Evolutionary conservation across 2,888 invertebrate species (phyloP).

Genomic region (Lydus trimaculatus): DNA sequence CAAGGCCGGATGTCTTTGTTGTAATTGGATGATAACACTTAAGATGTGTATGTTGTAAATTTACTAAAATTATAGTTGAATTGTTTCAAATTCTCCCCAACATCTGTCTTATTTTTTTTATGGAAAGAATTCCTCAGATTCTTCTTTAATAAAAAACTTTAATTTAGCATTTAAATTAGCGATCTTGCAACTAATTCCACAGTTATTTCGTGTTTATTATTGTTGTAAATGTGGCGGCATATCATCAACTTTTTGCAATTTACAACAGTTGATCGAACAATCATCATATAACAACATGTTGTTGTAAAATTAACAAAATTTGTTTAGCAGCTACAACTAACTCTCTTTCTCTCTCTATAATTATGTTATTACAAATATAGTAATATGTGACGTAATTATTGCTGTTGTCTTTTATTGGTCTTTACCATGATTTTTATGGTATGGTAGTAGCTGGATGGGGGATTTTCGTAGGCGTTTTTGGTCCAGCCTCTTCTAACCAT

Average conservation of each 20-base stretch:
- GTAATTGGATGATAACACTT: constrained; percentile 43
- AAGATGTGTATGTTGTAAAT: constrained; percentile 21
- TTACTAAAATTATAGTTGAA: constrained; percentile 10
- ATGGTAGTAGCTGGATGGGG: constrained; percentile 35
- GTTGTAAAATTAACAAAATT: background rate
- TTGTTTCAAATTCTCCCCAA: background rate
- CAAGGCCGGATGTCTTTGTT: constrained; percentile 43
- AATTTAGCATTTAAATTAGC: background rate
- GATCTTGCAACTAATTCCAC: background rate
- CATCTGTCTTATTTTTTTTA: background rate
- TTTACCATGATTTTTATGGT: constrained; percentile 21
- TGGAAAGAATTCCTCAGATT: background rate
- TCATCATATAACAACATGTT: background rate
- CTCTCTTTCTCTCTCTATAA: background rate
- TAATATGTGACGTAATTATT: constrained; percentile 6
- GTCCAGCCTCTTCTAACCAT: constrained; percentile 45
- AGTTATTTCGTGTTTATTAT: too few relatives aligned
- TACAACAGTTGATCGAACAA: background rate
- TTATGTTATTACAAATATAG: background rate
- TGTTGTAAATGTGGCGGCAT: too few relatives aligned
- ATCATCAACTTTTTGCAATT: background rate
- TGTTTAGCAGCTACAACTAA: too few relatives aligned
- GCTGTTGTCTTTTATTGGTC: constrained; percentile 16
- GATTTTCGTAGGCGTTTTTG: constrained; percentile 42
- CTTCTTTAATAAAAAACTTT: background rate